phyloP scores from a whole-genome alignment of 2,888 invertebrate species.

The Carterocephalus palaemon region DNA sequence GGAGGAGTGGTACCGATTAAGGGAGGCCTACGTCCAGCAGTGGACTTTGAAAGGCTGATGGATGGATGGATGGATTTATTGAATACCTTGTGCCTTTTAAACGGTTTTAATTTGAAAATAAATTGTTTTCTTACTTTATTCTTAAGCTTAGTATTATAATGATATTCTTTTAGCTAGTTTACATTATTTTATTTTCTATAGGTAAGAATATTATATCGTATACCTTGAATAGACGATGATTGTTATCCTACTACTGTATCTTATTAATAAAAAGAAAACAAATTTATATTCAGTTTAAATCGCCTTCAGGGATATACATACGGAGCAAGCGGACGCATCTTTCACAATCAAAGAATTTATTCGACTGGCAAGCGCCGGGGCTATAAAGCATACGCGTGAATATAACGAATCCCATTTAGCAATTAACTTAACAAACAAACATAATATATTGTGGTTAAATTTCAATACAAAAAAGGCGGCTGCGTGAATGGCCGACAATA shows the following conservation, averaged over 20 bases:
- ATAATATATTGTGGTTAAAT: slow-evolving; percentile 77
- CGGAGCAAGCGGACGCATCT: slow-evolving; percentile 59
- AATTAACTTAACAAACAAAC: slow-evolving; percentile 80
- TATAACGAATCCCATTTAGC: slow-evolving; percentile 75
- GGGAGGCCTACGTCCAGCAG: no score
- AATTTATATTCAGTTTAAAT: slow-evolving; percentile 11
- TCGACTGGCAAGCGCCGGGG: slow-evolving; percentile 49
- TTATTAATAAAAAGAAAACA: slow-evolving; percentile 3
- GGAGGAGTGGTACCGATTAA: no score
- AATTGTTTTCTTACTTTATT: no score
- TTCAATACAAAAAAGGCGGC: slow-evolving; percentile 71
- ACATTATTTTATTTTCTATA: no score
- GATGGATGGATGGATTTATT: no score
- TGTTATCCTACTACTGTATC: not conserved
- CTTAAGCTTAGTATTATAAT: no score
- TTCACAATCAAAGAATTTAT: slow-evolving; percentile 72
- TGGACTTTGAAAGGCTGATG: no score
- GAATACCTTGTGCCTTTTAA: no score
- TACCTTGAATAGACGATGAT: no score
- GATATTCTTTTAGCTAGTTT: no score
- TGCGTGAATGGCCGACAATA: slow-evolving; percentile 46
- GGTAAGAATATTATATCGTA: no score
- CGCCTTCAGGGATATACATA: slow-evolving; percentile 38
- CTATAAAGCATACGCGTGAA: slow-evolving; percentile 66
- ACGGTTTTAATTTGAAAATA: no score